phyloP scores from a whole-genome alignment of 2,113 vertebrate genomes.

The Laterallus jamaicensis region DNA sequence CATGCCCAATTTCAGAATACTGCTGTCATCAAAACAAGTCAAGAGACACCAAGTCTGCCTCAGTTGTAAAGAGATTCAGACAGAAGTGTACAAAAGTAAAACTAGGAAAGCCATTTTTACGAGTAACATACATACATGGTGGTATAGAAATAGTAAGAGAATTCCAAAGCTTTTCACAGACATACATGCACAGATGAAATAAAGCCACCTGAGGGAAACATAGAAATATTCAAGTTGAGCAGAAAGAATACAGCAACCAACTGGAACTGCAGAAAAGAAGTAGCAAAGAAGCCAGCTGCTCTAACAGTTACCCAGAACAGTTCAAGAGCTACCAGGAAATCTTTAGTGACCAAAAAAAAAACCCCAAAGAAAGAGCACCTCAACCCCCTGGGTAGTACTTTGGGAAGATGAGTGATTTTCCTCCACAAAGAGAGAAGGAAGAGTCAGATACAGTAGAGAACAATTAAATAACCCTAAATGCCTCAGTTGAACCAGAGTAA shows the following conservation, averaged over 20 bases:
- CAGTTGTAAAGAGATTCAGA: neutral
- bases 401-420: neutral
- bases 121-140: neutral
- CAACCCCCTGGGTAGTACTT: neutral
- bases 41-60: neutral
- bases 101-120: neutral
- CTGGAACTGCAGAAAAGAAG: neutral
- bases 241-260: constrained; percentile 11
- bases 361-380: neutral
- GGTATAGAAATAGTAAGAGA: neutral
- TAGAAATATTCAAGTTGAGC: neutral
- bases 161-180: constrained; percentile 39
- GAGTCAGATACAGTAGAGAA: neutral
- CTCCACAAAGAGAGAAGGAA: neutral
- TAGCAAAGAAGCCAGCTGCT: neutral
- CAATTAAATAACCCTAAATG: neutral
- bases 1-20: neutral
- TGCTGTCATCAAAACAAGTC: neutral
- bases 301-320: neutral
- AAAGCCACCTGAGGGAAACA: constrained; percentile 36
- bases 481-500: neutral
- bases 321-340: neutral
- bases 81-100: neutral
- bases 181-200: constrained; percentile 29
- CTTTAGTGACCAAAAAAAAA: neutral